Evolutionary conservation across 1,140 invertebrate species (phyloP).

Genomic region (Drosophila suzukii): DNA sequence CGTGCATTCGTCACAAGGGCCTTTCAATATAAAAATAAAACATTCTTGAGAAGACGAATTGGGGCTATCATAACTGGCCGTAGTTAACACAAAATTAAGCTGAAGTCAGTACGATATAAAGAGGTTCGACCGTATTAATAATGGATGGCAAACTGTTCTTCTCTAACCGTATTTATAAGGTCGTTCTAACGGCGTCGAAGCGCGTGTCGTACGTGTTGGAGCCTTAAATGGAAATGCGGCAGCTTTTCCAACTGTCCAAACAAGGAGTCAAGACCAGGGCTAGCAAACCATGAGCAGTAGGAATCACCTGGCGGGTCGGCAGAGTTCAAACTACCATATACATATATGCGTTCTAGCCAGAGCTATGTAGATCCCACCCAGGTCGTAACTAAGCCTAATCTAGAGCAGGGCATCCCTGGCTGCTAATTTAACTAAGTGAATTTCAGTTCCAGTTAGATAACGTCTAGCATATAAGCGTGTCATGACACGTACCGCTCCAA

Average conservation of each 20-base stretch:
- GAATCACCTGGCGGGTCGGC: slow-evolving; percentile 17
- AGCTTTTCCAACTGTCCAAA: slow-evolving; percentile 50
- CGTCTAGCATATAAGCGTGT: slow-evolving; percentile 19
- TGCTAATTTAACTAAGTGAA: slow-evolving; percentile 72
- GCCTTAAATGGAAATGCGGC: slow-evolving; percentile 60
- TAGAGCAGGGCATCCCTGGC: slow-evolving; percentile 21
- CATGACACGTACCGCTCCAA: slow-evolving; percentile 48
- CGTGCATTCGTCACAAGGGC: neutral
- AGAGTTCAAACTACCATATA: slow-evolving; percentile 22
- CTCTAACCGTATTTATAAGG: slow-evolving; percentile 34
- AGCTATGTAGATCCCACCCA: neutral
- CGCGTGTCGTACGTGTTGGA: slow-evolving; percentile 54
- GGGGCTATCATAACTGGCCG: neutral
- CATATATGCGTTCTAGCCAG: neutral
- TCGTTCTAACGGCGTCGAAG: slow-evolving; percentile 56
- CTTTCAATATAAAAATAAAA: neutral
- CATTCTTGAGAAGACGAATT: neutral
- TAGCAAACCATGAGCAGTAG: neutral
- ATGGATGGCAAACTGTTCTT: slow-evolving; percentile 29
- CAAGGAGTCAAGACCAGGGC: slow-evolving; percentile 49
- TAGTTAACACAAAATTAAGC: slow-evolving; percentile 4
- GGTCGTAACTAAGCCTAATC: slow-evolving; percentile 11
- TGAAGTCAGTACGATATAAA: neutral
- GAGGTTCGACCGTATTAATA: slow-evolving; percentile 32
- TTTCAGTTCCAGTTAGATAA: slow-evolving; percentile 42